Percentiles rank a stretch among this genome's conserved stretches.
These are phyloP conservation scores for Pediacus dermestoides DNA, from an alignment of 2,888 invertebrate genomes.

Conservation along the genomic window DNA sequence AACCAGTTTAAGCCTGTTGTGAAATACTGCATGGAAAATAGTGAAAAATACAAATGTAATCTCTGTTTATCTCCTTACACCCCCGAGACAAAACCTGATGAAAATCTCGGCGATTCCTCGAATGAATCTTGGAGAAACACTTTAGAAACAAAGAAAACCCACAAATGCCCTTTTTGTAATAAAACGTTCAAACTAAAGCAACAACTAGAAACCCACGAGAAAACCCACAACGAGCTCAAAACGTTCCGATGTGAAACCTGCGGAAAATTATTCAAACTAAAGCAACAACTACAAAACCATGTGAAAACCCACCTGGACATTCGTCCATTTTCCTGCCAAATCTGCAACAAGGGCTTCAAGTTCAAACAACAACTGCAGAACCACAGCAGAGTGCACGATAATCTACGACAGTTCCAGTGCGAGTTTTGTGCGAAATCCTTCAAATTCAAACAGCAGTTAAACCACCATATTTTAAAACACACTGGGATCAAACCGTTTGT, in stretches of 20 bases:
- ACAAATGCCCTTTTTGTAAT: background rate
- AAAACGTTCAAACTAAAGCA: conserved; percentile 29
- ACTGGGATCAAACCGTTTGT: conserved; percentile 25
- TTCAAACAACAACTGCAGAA: conserved; percentile 31
- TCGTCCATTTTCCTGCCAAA: conserved; percentile 25
- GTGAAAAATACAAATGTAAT: no score
- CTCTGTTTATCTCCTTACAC: no score
- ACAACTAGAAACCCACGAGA: conserved; percentile 27
- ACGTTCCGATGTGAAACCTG: conserved; percentile 28
- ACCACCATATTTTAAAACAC: conserved; percentile 27
- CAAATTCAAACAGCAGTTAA: conserved; percentile 32
- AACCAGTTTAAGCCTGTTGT: no score
- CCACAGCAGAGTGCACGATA: conserved; percentile 27
- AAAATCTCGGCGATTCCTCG: no score
- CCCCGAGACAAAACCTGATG: no score
- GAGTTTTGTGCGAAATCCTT: conserved; percentile 30
- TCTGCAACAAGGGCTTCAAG: conserved; percentile 29
- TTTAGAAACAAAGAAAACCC: no score
- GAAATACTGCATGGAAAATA: no score
- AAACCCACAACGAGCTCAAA: conserved; percentile 24
- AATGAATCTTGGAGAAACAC: no score
- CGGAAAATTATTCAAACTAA: conserved; percentile 27
- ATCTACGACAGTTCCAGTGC: conserved; percentile 27
- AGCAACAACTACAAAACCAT: conserved; percentile 29
- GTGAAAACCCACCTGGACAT: conserved; percentile 21